phyloP scores from a whole-genome alignment of 2,888 invertebrate genomes.

The Eurytoma adleriae region DNA sequence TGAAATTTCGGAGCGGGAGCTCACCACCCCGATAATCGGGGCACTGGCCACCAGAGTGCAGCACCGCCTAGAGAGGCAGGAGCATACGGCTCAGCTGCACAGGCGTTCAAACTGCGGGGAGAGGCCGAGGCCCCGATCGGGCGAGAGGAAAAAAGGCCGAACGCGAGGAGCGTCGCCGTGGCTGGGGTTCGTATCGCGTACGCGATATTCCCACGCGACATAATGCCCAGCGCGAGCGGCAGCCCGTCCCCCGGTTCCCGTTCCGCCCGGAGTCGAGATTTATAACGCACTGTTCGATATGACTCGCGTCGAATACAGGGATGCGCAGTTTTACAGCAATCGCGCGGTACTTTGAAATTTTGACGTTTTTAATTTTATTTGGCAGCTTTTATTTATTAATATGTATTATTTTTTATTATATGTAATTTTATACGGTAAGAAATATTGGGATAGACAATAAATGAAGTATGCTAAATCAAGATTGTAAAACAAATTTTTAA shows the following conservation, averaged over 20 bases:
- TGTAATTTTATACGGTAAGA: too few species aligned
- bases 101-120: not conserved
- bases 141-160: conserved; percentile 27
- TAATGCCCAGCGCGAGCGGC: conserved; percentile 53
- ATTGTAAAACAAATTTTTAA: too few species aligned
- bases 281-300: not conserved
- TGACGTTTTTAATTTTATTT: too few species aligned
- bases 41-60: conserved; percentile 60
- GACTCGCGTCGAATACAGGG: too few species aligned
- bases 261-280: not conserved
- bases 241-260: conserved; percentile 39
- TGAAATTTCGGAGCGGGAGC: too few species aligned
- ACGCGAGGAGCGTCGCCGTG: conserved; percentile 11
- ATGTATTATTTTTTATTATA: too few species aligned
- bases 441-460: too few species aligned
- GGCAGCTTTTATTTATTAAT: too few species aligned
- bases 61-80: conserved; percentile 63
- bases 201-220: conserved; percentile 61
- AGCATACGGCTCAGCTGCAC: not conserved
- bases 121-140: conserved; percentile 30
- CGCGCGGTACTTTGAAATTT: too few species aligned
- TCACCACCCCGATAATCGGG: too few species aligned
- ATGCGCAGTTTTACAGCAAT: too few species aligned
- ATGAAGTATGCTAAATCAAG: too few species aligned
- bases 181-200: not conserved